Conservation (phyloP, 2,113 vertebrate species). For the Cynoglossus semilaevis region DNA sequence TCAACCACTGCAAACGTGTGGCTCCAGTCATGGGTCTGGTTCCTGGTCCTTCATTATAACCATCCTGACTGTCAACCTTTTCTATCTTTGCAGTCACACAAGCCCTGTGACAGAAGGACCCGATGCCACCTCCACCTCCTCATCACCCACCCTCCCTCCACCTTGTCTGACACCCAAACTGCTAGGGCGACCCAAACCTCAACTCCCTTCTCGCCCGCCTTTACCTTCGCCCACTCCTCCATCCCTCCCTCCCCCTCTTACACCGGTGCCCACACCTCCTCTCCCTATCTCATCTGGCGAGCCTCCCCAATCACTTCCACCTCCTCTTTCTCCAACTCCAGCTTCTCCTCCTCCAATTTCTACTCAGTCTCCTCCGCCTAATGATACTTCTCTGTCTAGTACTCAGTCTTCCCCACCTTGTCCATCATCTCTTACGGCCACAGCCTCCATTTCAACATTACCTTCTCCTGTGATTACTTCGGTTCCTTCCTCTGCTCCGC, state of each 20-base stretch:
- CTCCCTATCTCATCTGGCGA: slow-evolving; percentile 16
- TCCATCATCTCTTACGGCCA: neutral
- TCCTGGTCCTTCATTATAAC: too few species aligned
- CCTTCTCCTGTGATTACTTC: neutral
- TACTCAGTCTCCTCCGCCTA: neutral
- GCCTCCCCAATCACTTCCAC: slow-evolving; percentile 22
- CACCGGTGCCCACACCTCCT: neutral
- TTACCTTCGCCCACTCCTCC: slow-evolving; percentile 27
- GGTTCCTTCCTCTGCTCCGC: slow-evolving; percentile 24
- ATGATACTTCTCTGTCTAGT: slow-evolving; percentile 3
- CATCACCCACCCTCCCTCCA: slow-evolving; percentile 20
- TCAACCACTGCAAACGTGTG: too few species aligned
- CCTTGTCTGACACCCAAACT: slow-evolving; percentile 23
- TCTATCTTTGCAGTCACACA: slow-evolving; percentile 34
- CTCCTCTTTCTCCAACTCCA: slow-evolving; percentile 28
- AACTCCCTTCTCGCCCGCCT: slow-evolving; percentile 38
- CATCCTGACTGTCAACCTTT: neutral
- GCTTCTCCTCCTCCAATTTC: slow-evolving; percentile 3
- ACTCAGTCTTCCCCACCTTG: neutral
- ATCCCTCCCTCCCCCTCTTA: slow-evolving; percentile 12
- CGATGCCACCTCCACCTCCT: slow-evolving; percentile 11
- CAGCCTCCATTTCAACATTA: neutral
- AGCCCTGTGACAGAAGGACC: slow-evolving; percentile 40
- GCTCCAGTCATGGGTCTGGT: too few species aligned
- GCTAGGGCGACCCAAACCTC: slow-evolving; percentile 50